Percentiles rank a stretch among this genome's conserved stretches.
Conservation (phyloP, 37 sponge, comb jelly and placozoan species). For the Agelas oroides region DNA sequence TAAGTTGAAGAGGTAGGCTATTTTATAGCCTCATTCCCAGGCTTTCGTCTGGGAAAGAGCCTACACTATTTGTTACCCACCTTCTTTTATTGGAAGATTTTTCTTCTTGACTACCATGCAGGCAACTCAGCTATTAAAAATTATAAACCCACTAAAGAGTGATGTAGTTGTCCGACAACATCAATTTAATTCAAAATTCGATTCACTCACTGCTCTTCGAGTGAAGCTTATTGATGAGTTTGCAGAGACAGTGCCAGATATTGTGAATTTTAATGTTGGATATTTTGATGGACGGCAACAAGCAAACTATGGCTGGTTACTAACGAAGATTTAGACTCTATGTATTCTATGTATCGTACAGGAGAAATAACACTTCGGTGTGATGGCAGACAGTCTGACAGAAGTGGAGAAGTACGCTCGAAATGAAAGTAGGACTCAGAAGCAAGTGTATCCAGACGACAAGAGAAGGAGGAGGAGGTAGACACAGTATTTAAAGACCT, state of each 20-base stretch:
- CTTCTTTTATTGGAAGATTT: too few relatives aligned
- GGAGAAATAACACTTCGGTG: constrained; percentile 55
- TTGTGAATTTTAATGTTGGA: too few relatives aligned
- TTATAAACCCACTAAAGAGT: constrained; percentile 57
- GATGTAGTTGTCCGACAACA: constrained; percentile 30
- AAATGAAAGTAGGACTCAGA: not conserved
- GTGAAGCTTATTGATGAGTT: too few relatives aligned
- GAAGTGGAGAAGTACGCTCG: too few relatives aligned
- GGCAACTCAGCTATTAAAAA: constrained; percentile 29
- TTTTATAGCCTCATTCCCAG: too few relatives aligned
- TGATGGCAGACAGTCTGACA: constrained; percentile 17
- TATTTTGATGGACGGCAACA: too few relatives aligned
- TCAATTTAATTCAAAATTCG: constrained; percentile 5
- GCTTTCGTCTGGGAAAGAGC: too few relatives aligned
- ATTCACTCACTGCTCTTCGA: constrained; percentile 17
- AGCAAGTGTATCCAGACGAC: not conserved
- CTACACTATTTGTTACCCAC: too few relatives aligned
- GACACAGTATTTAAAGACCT: constrained; percentile 26
- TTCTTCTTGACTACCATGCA: too few relatives aligned
- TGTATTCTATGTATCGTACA: too few relatives aligned
- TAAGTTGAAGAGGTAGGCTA: too few relatives aligned
- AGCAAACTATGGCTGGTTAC: constrained; percentile 39
- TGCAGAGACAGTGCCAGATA: too few relatives aligned
- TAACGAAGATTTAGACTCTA: constrained; percentile 20
- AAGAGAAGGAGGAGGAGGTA: constrained; percentile 45